Evolutionary conservation across 1,140 invertebrate genomes (phyloP).

Genomic region (Hyposmocoma kahamanoa): DNA sequence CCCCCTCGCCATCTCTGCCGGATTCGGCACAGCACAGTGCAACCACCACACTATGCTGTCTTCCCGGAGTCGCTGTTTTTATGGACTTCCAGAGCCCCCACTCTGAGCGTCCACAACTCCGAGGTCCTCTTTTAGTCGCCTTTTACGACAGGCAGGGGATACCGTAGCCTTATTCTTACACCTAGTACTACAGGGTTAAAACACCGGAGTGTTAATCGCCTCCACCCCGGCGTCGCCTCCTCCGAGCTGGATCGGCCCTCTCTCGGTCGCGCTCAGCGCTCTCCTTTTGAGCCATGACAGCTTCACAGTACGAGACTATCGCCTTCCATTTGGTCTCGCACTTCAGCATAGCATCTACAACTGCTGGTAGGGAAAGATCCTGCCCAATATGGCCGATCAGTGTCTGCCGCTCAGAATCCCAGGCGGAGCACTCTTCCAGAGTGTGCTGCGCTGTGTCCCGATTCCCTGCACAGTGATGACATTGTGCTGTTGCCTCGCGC

Average conservation of each 20-base stretch:
- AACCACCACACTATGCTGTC: too few species aligned
- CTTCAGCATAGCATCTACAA: conserved; percentile 8
- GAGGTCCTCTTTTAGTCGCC: too few species aligned
- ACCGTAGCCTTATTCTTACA: too few species aligned
- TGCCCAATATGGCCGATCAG: conserved; percentile 1
- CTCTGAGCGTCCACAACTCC: too few species aligned
- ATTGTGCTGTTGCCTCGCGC: too few species aligned
- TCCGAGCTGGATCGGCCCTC: not conserved
- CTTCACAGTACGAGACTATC: not conserved
- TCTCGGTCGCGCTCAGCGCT: conserved; percentile 4
- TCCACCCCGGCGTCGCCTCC: not conserved
- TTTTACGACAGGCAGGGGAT: too few species aligned
- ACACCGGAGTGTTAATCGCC: too few species aligned
- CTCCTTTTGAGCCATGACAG: conserved; percentile 2
- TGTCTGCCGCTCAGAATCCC: not conserved
- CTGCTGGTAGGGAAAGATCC: conserved; percentile 9
- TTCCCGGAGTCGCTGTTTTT: too few species aligned
- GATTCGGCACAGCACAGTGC: not conserved
- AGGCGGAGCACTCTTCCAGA: conserved; percentile 7
- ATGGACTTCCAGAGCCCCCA: too few species aligned
- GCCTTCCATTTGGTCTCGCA: not conserved
- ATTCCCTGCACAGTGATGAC: conserved; percentile 4
- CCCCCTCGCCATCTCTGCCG: not conserved
- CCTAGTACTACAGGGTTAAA: too few species aligned
- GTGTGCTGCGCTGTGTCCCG: conserved; percentile 12